Evolutionary conservation across 2,113 vertebrate species (phyloP).

Genomic region (Nesoenas mayeri): DNA sequence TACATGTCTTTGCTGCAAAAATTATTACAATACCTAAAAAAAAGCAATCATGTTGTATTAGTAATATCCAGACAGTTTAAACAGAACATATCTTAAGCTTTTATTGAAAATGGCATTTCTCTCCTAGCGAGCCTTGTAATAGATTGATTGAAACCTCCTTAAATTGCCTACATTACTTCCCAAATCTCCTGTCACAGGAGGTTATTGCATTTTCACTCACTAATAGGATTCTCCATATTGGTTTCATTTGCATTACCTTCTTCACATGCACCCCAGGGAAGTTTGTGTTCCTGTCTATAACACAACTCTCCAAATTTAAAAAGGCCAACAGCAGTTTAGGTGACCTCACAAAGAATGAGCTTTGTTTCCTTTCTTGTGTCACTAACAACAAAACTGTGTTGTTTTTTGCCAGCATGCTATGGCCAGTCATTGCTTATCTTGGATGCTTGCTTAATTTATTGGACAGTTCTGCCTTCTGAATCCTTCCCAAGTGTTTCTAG

Average conservation of each 20-base stretch:
- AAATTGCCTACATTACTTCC: neutral
- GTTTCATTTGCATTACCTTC: neutral
- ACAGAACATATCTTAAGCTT: neutral
- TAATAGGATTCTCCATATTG: neutral
- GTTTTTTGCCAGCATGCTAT: neutral
- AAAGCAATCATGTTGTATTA: neutral
- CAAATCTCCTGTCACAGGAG: neutral
- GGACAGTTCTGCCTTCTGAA: neutral
- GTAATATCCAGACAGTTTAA: constrained; percentile 4
- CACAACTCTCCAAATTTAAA: neutral
- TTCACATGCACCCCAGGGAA: neutral
- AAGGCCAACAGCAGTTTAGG: neutral
- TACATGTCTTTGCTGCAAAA: neutral
- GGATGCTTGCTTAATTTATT: neutral
- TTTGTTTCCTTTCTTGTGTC: neutral
- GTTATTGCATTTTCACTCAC: neutral
- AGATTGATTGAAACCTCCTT: neutral
- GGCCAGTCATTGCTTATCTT: neutral
- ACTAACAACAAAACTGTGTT: neutral
- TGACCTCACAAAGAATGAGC: neutral
- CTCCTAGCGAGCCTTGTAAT: neutral
- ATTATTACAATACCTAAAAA: neutral
- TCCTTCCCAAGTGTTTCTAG: neutral
- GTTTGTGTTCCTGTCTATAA: neutral
- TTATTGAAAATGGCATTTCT: neutral